Evolutionary conservation across 2,797 vertebrate genomes (phyloP), one percentile per base, ranked within the genome.

Genomic region (Emys orbicularis): DNA sequence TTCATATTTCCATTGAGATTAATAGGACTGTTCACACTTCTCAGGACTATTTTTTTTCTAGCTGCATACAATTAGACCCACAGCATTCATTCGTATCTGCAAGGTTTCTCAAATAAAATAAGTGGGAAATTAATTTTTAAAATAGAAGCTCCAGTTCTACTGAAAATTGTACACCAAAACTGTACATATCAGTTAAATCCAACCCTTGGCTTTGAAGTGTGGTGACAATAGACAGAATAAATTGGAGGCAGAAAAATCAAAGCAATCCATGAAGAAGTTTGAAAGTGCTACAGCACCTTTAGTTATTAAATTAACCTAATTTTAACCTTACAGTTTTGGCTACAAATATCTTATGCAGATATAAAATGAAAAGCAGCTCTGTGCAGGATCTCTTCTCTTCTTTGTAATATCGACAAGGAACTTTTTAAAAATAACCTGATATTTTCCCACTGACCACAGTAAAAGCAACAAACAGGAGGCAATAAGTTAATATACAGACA

Each of bases 341-440:
- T 59, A 41, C 19, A 54, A 54, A 72, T 8, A 12, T 15, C 19
- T 29, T 68, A 83, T 8, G 5, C 18, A 82, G 82, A 83, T 5
- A 54, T 1, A 83, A 1, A 13, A 88, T n/a, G 1, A 84, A 80
- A 74, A 86, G 4, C 6, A 84, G 61, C 8, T 0, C 0, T 2
- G 2, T 74, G 49, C 21, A 87, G 15, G 57, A 74, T 81, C n/a
- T 19, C 9, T 56, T 27, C 31, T 10, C 5, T 18, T 18, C n/a
- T 19, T 54, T 57, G 18, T 8, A 82, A 50, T 44, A 27, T 0
- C 19, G 54, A 52, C 72, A 88, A 31, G 5, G 29, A 56, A 6
- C 27, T 6, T 13, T 59, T 86, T 59, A 15, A 61, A 52, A 84
- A 53, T 37, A 53, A 79, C 4, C 44, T 82, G 21, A 19, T 37